phyloP scores from a whole-genome alignment of 2,113 vertebrate species.

The Zosterops japonicus region DNA sequence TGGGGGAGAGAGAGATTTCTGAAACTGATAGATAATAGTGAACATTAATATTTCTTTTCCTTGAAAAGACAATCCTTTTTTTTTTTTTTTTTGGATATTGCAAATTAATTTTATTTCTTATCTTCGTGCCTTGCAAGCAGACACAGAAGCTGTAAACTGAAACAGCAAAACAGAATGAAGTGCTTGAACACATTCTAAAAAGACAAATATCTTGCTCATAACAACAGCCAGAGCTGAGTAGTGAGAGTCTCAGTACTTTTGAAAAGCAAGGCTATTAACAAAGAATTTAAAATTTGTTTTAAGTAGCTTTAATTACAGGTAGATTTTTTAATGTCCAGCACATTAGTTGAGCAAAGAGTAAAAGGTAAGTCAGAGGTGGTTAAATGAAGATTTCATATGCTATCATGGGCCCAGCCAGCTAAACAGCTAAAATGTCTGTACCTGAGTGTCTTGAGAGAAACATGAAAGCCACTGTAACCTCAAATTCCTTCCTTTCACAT shows the following conservation, averaged over 20 bases:
- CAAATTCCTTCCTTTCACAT: background rate
- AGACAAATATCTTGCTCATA: background rate
- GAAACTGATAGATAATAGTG: background rate
- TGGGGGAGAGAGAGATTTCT: background rate
- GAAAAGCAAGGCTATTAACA: background rate
- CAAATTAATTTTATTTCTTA: constrained; percentile 24
- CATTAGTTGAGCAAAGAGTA: background rate
- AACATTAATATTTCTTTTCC: background rate
- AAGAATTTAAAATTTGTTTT: background rate
- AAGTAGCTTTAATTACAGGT: background rate
- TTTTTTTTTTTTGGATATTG: background rate
- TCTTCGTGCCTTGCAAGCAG: background rate
- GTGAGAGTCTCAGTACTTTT: background rate
- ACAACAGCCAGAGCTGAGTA: background rate
- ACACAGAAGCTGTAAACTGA: background rate
- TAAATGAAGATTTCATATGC: background rate
- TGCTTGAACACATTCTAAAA: background rate
- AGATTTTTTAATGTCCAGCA: background rate
- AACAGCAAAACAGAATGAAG: background rate
- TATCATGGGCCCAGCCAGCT: background rate
- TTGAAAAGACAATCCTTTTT: background rate
- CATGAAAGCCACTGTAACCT: background rate
- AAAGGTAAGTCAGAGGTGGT: background rate
- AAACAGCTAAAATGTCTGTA: background rate
- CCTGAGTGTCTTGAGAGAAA: background rate